Evolutionary conservation across 2,888 invertebrate species (phyloP).

Genomic region (Tachina lurida): DNA sequence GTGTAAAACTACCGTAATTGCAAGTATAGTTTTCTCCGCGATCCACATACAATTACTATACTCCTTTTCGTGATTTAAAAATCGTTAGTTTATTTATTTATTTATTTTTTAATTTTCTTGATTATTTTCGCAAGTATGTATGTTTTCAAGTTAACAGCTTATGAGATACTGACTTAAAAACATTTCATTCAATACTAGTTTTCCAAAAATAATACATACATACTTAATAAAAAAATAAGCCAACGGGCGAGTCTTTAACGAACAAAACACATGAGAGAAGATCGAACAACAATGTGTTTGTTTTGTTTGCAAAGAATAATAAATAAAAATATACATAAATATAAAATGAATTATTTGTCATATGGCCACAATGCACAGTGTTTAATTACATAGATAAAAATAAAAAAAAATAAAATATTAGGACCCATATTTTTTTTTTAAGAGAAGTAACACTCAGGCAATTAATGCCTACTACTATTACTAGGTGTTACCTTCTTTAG

Average conservation of each 20-base stretch:
- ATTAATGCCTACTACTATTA: too few relatives aligned
- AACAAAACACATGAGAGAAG: constrained; percentile 42
- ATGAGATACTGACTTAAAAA: constrained; percentile 69
- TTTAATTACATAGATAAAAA: not conserved
- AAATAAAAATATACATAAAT: constrained; percentile 26
- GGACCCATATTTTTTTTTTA: too few relatives aligned
- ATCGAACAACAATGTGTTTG: constrained; percentile 51
- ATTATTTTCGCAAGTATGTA: constrained; percentile 42
- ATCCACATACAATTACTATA: constrained; percentile 36
- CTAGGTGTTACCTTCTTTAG: too few relatives aligned
- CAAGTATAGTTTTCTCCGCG: constrained; percentile 26
- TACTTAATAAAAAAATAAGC: not conserved
- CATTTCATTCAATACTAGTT: constrained; percentile 63
- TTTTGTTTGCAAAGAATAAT: constrained; percentile 50
- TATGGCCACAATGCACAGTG: constrained; percentile 41
- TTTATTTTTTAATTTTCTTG: constrained; percentile 31
- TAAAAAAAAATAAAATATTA: not conserved
- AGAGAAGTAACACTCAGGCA: too few relatives aligned
- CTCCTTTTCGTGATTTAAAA: constrained; percentile 13
- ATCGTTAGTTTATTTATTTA: constrained; percentile 17
- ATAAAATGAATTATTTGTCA: constrained; percentile 59
- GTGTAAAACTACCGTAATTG: constrained; percentile 47
- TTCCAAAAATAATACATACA: constrained; percentile 53
- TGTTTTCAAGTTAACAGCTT: constrained; percentile 62
- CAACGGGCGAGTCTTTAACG: constrained; percentile 30